Evolutionary conservation across 1,140 invertebrate species (phyloP).

Genomic region (Campoletis sonorensis): DNA sequence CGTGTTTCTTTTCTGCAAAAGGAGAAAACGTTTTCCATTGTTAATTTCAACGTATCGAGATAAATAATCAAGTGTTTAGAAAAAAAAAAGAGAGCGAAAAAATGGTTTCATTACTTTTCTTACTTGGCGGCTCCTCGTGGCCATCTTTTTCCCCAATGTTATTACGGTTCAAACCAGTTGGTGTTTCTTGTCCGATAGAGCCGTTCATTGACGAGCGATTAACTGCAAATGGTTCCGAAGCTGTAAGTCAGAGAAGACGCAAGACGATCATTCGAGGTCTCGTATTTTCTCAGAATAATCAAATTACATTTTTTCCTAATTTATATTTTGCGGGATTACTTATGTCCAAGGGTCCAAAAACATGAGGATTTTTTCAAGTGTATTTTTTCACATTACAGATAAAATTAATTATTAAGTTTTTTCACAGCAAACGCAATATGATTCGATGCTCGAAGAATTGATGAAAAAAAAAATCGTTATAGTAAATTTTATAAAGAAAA

Average conservation of each 20-base stretch:
- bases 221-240: slow-evolving; percentile 92
- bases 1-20: slow-evolving; percentile 69
- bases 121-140: slow-evolving; percentile 86
- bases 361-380: too few species aligned
- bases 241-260: slow-evolving; percentile 65
- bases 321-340: too few species aligned
- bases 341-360: too few species aligned
- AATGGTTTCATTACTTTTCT: slow-evolving; percentile 63
- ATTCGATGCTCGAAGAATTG: too few species aligned
- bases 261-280: slow-evolving; percentile 71
- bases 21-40: slow-evolving; percentile 48
- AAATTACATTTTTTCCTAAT: neutral
- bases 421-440: too few species aligned
- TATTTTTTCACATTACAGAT: too few species aligned
- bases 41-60: neutral
- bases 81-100: neutral
- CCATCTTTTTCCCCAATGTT: slow-evolving; percentile 76
- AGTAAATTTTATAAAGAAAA: too few species aligned
- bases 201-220: slow-evolving; percentile 79
- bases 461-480: too few species aligned
- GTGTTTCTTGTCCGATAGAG: slow-evolving; percentile 73
- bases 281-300: slow-evolving; percentile 58
- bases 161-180: slow-evolving; percentile 71
- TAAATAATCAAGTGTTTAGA: slow-evolving; percentile 37
- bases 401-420: too few species aligned